These are phyloP conservation scores for Arenicola marina DNA, from an alignment of 2,888 invertebrate species.

Conservation along the genomic window DNA sequence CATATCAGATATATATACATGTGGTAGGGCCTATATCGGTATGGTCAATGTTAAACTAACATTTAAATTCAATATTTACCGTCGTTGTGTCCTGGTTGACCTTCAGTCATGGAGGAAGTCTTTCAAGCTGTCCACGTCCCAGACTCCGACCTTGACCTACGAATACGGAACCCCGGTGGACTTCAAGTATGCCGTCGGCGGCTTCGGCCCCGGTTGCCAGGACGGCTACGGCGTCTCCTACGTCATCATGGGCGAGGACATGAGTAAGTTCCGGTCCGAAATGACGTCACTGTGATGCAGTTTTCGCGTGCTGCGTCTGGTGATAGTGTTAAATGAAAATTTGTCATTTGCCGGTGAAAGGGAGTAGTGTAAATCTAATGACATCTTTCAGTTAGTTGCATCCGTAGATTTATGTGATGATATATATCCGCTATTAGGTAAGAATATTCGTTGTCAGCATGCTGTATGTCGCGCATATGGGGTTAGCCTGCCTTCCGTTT, in stretches of 20 bases:
- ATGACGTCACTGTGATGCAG: no score
- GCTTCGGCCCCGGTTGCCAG: slow-evolving; percentile 37
- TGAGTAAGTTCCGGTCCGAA: slow-evolving; percentile 39
- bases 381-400: not conserved
- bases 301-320: no score
- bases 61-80: no score
- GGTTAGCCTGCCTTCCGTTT: no score
- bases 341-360: not conserved
- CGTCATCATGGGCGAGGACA: slow-evolving; percentile 45
- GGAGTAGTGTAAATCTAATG: not conserved
- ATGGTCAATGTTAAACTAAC: no score
- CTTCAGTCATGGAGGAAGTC: slow-evolving; percentile 30
- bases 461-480: no score
- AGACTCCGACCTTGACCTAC: slow-evolving; percentile 43
- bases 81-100: no score
- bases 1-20: no score
- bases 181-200: slow-evolving; percentile 40
- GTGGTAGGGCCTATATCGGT: no score
- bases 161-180: slow-evolving; percentile 17
- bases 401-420: not conserved
- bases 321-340: no score
- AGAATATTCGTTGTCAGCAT: no score
- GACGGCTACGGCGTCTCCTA: slow-evolving; percentile 50
- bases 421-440: not conserved
- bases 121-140: slow-evolving; percentile 47